These are phyloP conservation scores for Aspidoscelis tigris DNA, from an alignment of 2,113 vertebrate genomes.

Conservation along the genomic window DNA sequence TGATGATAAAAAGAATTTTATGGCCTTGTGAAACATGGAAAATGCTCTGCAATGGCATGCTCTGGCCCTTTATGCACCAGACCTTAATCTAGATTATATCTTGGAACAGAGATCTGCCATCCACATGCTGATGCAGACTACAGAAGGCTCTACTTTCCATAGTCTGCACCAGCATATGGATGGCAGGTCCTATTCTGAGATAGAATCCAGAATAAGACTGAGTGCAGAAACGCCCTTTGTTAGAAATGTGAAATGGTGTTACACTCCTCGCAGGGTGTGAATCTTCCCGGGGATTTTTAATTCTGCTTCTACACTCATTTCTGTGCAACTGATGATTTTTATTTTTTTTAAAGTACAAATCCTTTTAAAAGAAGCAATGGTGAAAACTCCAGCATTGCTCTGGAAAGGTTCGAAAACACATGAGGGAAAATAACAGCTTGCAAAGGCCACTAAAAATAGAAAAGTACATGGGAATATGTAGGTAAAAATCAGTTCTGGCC, in stretches of 20 bases:
- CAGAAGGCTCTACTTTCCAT: no score
- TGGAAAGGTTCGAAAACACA: background rate
- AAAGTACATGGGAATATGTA: background rate
- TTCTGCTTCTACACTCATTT: background rate
- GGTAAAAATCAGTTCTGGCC: no score
- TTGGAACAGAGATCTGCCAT: no score
- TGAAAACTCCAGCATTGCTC: slow-evolving; percentile 48
- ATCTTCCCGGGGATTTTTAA: background rate
- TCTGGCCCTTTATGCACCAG: background rate
- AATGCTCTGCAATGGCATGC: slow-evolving; percentile 30
- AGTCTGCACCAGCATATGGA: no score
- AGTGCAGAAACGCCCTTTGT: background rate
- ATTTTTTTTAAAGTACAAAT: slow-evolving; percentile 23
- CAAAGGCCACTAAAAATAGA: background rate
- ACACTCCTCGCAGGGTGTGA: background rate
- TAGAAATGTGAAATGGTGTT: slow-evolving; percentile 57
- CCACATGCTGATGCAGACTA: no score
- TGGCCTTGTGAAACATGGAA: slow-evolving; percentile 7
- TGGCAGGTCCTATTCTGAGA: no score
- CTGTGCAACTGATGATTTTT: slow-evolving; percentile 55
- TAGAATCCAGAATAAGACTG: no score
- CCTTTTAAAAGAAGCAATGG: slow-evolving; percentile 56
- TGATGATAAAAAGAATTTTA: slow-evolving; percentile 15
- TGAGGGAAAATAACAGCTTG: slow-evolving; percentile 6
- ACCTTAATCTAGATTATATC: no score